Percentiles rank a stretch among this genome's conserved stretches.
These are phyloP conservation scores for Spondyliosoma cantharus DNA, from an alignment of 2,797 vertebrate species.

Conservation along the genomic window DNA sequence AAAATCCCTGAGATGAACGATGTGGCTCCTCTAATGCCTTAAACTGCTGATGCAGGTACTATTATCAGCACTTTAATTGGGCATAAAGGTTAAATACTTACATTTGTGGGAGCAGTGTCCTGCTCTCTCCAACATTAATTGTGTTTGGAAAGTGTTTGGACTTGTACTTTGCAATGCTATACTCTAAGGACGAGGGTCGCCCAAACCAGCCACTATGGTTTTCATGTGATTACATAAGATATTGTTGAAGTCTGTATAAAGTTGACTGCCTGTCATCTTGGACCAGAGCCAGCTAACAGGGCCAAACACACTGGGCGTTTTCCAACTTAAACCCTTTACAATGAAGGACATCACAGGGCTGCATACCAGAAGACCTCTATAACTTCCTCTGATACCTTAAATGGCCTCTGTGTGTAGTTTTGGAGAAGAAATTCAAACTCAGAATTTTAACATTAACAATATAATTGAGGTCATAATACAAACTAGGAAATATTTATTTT, in stretches of 20 bases:
- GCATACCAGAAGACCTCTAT: no score
- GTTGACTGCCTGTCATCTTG: background rate
- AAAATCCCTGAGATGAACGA: background rate
- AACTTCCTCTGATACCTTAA: no score
- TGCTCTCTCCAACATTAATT: background rate
- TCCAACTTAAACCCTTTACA: background rate
- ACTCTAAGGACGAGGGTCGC: no score
- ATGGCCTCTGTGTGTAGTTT: no score
- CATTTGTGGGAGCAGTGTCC: background rate
- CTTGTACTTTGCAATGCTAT: no score
- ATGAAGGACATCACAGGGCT: background rate
- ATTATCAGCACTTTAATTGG: background rate
- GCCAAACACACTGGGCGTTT: background rate
- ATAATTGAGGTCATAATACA: no score
- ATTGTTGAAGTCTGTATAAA: background rate
- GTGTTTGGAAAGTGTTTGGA: no score
- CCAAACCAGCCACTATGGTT: background rate
- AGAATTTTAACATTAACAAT: no score
- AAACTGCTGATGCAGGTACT: background rate
- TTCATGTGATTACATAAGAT: slow-evolving; percentile 1
- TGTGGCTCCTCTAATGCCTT: background rate
- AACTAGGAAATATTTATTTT: no score
- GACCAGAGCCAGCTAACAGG: fast-evolving
- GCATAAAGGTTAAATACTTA: background rate
- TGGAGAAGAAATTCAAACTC: no score